Evolutionary conservation across 2,888 invertebrate species (phyloP), one percentile per base, ranked within the genome.

Genomic region (Steinernema carpocapsae): DNA sequence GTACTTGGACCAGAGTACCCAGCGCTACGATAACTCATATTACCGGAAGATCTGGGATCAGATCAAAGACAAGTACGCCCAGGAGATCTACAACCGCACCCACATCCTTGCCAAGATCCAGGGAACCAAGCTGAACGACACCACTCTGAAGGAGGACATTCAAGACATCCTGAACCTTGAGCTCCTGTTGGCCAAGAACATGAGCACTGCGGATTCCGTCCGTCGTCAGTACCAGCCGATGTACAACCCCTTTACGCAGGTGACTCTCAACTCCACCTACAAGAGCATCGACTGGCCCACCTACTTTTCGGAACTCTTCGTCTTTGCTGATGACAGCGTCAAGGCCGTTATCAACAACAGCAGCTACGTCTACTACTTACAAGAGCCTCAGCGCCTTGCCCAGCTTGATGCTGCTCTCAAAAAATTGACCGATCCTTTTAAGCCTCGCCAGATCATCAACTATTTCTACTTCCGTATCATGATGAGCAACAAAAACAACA

Each of bases 1-100:
- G 45, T 79, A 78, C 37, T 70, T 85, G 42, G 85, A 85, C 74
- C 85, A 85, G 73, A 81, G 83, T 12, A 76, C 82, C 12, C 52
- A 78, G n/a, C 1, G 6, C 24, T 74, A 37, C 26, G 24, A 10
- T 17, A 52, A 73, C 10, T 81, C 82, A 17, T 83, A 80, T 73
- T 82, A 82, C 72, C 29, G 74, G 17, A 84, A 84, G 70, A 75
- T 75, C 1, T 83, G 80, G 80, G 72, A 77, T 24, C 19, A 24
- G 1, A 70, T 77, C n/a, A 71, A 76, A 1, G 71, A 42, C 10
- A 29, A 29, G 42, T 72, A 70, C 43, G 45, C 72, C n/a, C 26
- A 73, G 19, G 59, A 73, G 0, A 75, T 80, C 71, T 76, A 52
- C 0, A 37, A 19, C 0, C 77, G 77, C 4, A 76, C 82, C 76